Base-by-base conservation (phyloP, 2,113 vertebrate genomes). In the Panthera tigris region DNA sequence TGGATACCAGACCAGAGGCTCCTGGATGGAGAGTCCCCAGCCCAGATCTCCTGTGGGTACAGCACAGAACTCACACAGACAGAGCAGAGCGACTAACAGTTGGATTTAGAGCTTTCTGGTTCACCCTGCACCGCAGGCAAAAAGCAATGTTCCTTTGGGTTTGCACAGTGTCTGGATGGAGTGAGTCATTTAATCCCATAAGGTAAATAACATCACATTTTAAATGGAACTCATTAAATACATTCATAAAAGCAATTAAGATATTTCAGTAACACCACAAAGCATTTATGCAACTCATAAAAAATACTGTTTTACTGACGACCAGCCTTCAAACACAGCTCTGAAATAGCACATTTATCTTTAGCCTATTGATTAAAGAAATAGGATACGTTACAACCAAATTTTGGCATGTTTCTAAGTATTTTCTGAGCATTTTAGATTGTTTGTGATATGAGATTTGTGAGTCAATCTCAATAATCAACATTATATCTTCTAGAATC, bases 91-190 rank as follows among this genome's bases (percentile, higher is more conserved):
- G 0, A 50, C 57, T 13, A 78, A 94, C 92, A 92, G 84, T 97
- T 97, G 97, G 96, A 71, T 31, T 61, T 68, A 65, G 86, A 90
- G 65, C 78, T 95, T 98, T 98, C 95, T 98, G 97, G 96, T 97
- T 98, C 97, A 97, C 76, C 92, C 66, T 96, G 84, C 87, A 94
- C 98, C 71, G 31, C 94, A 61, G 98, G 96, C 95, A 63, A 96
- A 94, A 97, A 89, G n/a, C 86, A 89, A 29, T 63, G 76, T 78
- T 83, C 90, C 88, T 92, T 39, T 80, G 91, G 94, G 93, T 93
- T 89, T 95, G 50, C 23, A 33, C 36, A 6, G 12, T 31, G 82
- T 91, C 97, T 88, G 92, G 57, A 76, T 80, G 63, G 74, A 95
- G 36, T 87, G 36, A 96, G 76, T 82, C 95, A 90, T 95, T 92